Conservation (phyloP, 37 sponge, comb jelly and placozoan species). For the Ephydatia muelleri region DNA sequence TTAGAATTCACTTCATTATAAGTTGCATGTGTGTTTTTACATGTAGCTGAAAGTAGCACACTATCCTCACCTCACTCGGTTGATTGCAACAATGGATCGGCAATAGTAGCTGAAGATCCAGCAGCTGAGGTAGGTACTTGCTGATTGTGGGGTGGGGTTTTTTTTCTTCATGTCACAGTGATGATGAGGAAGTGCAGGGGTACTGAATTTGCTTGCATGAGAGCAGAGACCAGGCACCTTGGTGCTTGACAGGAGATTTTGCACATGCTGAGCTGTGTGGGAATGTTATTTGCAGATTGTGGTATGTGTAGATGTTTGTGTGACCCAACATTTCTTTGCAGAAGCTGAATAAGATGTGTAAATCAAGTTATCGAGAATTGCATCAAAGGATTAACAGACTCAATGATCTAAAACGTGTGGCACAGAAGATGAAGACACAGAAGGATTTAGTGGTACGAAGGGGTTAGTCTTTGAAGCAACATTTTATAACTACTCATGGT, state of each 20-base stretch:
- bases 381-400: slow-evolving; percentile 40
- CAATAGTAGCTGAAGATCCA: background rate
- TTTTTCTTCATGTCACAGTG: background rate
- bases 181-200: slow-evolving; percentile 28
- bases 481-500: background rate
- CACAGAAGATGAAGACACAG: slow-evolving; percentile 50
- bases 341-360: background rate
- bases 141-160: no score
- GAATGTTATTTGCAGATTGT: background rate
- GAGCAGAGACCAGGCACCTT: background rate
- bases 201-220: background rate
- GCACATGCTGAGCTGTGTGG: background rate
- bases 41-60: background rate
- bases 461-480: background rate
- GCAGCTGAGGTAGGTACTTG: background rate
- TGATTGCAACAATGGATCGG: background rate
- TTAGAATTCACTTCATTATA: background rate
- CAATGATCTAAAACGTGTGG: slow-evolving; percentile 43
- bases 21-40: background rate
- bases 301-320: background rate
- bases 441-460: slow-evolving; percentile 67
- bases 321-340: background rate
- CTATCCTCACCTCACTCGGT: background rate
- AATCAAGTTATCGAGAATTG: slow-evolving; percentile 53
- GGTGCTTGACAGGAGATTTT: background rate